These are phyloP conservation scores for Serilophus lunatus DNA, from an alignment of 2,113 vertebrate genomes.

Conservation along the genomic window DNA sequence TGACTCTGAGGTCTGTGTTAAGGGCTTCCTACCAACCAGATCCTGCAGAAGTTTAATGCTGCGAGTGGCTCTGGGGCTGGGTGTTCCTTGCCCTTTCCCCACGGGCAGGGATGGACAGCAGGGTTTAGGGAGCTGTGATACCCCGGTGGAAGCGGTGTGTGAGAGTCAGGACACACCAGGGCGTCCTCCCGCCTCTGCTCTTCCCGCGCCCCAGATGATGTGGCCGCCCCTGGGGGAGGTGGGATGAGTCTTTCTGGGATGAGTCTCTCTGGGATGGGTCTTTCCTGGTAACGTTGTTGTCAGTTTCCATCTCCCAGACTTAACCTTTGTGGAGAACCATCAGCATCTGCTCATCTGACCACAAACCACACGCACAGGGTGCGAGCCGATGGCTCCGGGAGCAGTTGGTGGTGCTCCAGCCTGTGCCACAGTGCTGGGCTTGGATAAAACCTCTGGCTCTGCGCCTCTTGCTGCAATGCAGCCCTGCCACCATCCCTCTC, in stretches of 20 bases:
- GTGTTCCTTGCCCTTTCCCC: not conserved
- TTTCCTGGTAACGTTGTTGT: not conserved
- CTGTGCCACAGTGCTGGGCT: not conserved
- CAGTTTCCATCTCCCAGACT: not conserved
- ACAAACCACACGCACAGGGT: fast-evolving
- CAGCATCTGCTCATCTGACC: not conserved
- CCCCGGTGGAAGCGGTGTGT: fast-evolving
- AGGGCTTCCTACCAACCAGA: not conserved
- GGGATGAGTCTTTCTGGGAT: not conserved
- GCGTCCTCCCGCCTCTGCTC: not conserved
- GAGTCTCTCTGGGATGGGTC: not conserved
- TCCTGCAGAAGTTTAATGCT: not conserved
- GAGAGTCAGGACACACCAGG: not conserved
- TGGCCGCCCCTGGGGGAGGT: not conserved
- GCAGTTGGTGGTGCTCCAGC: fast-evolving
- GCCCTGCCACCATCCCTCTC: not conserved
- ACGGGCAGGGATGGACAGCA: not conserved
- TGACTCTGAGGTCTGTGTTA: not conserved
- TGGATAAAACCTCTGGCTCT: not conserved
- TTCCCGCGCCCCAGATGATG: not conserved
- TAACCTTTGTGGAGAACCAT: fast-evolving
- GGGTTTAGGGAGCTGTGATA: not conserved
- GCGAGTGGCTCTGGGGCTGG: not conserved
- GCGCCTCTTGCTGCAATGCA: not conserved
- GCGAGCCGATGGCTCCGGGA: not conserved